Evolutionary conservation across 2,888 invertebrate genomes (phyloP).

Genomic region (Eucera pruinosa): DNA sequence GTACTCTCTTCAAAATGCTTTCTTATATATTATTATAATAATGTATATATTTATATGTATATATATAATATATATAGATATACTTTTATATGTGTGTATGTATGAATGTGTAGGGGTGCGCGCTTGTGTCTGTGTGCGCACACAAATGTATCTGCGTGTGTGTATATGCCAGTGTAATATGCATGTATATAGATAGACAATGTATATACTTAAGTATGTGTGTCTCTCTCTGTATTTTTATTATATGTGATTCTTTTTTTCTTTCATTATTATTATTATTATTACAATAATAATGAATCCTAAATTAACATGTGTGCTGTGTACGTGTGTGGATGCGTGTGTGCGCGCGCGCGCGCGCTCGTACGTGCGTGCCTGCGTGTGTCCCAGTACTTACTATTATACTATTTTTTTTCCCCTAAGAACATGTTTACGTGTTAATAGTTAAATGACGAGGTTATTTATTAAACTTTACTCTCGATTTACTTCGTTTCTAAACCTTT

Average conservation of each 20-base stretch:
- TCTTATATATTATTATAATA: conserved; percentile 43
- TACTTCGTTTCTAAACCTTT: conserved; percentile 4
- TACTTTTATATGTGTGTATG: conserved; percentile 14
- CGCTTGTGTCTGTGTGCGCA: not conserved
- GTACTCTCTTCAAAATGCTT: conserved; percentile 44
- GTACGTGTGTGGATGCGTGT: not conserved
- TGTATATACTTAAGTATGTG: conserved; percentile 40
- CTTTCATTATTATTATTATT: conserved; percentile 12
- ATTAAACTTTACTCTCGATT: not conserved
- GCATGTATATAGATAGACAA: conserved; percentile 46
- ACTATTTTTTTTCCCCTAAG: conserved; percentile 10
- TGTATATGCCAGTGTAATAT: conserved; percentile 36
- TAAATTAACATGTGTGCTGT: conserved; percentile 1
- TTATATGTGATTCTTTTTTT: conserved; percentile 29
- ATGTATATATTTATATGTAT: conserved; percentile 36
- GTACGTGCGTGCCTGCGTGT: conserved; percentile 33
- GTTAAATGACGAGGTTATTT: conserved; percentile 1
- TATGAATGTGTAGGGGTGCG: not conserved
- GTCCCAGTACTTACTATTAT: conserved; percentile 7
- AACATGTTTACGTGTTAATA: conserved; percentile 14
- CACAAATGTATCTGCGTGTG: conserved; percentile 31
- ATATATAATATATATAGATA: conserved; percentile 26
- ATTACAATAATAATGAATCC: no score
- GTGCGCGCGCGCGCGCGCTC: conserved; percentile 9
- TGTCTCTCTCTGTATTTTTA: conserved; percentile 23